phyloP scores from a whole-genome alignment of 2,797 vertebrate genomes.

The Champsocephalus esox region DNA sequence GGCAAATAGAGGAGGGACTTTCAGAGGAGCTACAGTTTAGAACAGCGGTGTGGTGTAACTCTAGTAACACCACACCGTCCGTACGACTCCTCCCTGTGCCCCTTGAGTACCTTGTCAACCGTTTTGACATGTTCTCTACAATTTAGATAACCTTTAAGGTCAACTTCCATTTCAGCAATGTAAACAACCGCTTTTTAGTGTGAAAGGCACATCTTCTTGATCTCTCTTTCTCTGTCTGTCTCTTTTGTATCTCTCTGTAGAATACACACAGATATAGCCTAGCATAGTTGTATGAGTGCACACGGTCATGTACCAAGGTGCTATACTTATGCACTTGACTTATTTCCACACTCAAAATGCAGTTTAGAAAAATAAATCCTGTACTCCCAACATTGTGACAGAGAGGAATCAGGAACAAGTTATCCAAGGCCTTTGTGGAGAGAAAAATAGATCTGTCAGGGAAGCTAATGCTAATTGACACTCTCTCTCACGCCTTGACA shows the following conservation, averaged over 20 bases:
- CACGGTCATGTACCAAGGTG: conserved; percentile 15
- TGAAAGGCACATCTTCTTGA: conserved; percentile 53
- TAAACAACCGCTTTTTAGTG: conserved; percentile 72
- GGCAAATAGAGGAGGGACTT: conserved; percentile 75
- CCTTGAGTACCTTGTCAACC: conserved; percentile 68
- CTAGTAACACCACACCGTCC: conserved; percentile 8
- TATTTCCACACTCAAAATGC: conserved; percentile 64
- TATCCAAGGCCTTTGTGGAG: conserved; percentile 77
- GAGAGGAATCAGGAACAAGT: conserved; percentile 75
- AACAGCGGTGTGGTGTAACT: conserved; percentile 63
- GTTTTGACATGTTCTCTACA: conserved; percentile 76
- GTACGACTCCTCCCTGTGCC: conserved; percentile 44
- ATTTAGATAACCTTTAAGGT: conserved; percentile 79
- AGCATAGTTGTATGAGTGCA: conserved; percentile 12
- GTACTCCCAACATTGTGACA: conserved; percentile 55
- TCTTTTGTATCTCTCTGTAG: conserved; percentile 29
- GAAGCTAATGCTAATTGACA: conserved; percentile 91
- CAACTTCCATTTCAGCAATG: conserved; percentile 64
- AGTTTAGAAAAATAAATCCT: conserved; percentile 56
- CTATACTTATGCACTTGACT: conserved; percentile 55
- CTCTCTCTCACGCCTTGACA: conserved; percentile 89
- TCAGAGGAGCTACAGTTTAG: conserved; percentile 63
- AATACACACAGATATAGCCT: conserved; percentile 17
- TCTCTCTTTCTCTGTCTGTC: conserved; percentile 16
- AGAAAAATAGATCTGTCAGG: conserved; percentile 82